phyloP scores from a whole-genome alignment of 2,797 vertebrate genomes.

The Enteromius treurensis region DNA sequence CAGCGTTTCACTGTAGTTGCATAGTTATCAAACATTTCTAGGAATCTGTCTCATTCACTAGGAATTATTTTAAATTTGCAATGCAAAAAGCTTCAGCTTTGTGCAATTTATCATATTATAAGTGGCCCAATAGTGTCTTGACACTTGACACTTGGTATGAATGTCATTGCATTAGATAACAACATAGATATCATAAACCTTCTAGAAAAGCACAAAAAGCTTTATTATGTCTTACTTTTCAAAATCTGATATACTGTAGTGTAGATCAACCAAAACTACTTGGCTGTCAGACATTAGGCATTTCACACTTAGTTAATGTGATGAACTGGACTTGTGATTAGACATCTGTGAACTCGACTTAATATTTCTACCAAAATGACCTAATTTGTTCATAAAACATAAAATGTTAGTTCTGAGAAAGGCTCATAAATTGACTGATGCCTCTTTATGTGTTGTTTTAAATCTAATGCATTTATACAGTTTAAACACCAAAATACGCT shows the following conservation, averaged over 20 bases:
- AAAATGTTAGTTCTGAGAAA: not conserved
- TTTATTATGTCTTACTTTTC: not conserved
- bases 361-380: not conserved
- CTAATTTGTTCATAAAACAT: not conserved
- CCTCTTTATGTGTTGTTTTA: not conserved
- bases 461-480: not conserved
- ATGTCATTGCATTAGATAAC: not conserved
- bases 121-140: not conserved
- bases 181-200: not conserved
- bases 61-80: not conserved
- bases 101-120: not conserved
- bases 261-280: not conserved
- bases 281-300: not conserved
- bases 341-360: not conserved
- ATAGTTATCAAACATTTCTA: not conserved
- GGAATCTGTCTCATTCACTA: slow-evolving; percentile 1
- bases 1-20: slow-evolving; percentile 15
- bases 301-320: not conserved
- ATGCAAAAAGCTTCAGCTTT: not conserved
- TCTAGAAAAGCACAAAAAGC: not conserved
- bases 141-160: not conserved
- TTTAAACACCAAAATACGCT: not conserved
- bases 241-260: not conserved
- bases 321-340: not conserved
- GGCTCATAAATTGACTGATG: not conserved